Base-by-base conservation (phyloP, 2,888 invertebrate species). In the Hesperia comma region DNA sequence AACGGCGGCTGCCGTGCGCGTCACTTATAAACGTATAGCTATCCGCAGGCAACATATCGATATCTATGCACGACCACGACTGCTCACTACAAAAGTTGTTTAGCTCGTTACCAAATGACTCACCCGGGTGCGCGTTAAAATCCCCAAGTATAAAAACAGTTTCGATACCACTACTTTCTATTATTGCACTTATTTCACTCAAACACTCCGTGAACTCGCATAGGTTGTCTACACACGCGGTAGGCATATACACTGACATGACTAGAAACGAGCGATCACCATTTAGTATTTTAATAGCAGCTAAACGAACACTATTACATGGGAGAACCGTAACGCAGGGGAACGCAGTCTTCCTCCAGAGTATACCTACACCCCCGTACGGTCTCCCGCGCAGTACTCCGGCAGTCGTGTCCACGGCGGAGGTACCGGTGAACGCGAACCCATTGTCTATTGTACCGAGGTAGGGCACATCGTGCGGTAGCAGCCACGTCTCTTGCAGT, bases 121-220 rank as follows among this genome's bases (percentile, higher is more conserved):
- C 63, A 21, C 58, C 58, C 40, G 49, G 63, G 15, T 57, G 63
- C 15, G 57, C 63, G 17, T 57, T 63, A 58, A 43, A 58, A 43
- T 58, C 58, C 43, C n/a, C n/a, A 33, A 60, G 46, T 15, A 60
- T 60, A 33, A 33, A 58, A 17, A 66, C 66, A n/a, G 66, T 54
- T 19, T 66, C 66, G 14, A 58, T 43, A n/a, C 49, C 43, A 60
- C 37, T 66, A 60, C 26, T 60, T 17, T 60, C 54, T 19, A 63
- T 40, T 51, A 68, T 55, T 12, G 63, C 41, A 56, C 63, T 60
- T 32, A 68, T 63, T 40, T 54, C 63, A 61, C 68, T 61, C 14
- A 68, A 49, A 17, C 68, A 68, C 49, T 60, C 61, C 0, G 60
- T 68, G n/a, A 63, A 68, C 17, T 55, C 63, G 6, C 46, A n/a